phyloP scores from a whole-genome alignment of 2,113 vertebrate genomes.

The Anthoscopus minutus region DNA sequence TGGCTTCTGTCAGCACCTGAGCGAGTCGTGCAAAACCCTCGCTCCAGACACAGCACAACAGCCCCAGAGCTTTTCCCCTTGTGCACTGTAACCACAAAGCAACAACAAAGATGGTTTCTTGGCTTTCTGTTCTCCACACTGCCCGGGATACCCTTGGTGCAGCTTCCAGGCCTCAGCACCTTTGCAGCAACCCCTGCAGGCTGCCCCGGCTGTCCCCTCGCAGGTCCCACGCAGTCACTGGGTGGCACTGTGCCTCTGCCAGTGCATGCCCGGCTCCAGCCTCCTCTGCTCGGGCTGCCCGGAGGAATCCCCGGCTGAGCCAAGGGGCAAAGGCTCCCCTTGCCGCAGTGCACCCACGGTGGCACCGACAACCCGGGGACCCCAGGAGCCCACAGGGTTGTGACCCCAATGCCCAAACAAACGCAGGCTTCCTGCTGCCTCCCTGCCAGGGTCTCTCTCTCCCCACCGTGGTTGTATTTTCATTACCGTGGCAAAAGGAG shows the following conservation, averaged over 20 bases:
- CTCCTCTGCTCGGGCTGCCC: neutral
- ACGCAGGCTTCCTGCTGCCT: neutral
- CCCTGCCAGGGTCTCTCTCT: neutral
- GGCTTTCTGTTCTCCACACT: neutral
- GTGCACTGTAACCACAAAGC: rapidly evolving
- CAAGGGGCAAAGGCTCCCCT: neutral
- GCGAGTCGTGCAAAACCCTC: rapidly evolving
- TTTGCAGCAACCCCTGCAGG: neutral
- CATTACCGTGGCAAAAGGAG: conserved; percentile 5
- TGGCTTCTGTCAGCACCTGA: neutral
- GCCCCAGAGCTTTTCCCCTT: neutral
- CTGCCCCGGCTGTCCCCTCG: neutral
- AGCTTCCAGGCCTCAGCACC: neutral
- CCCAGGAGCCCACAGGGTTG: neutral
- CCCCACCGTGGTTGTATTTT: neutral
- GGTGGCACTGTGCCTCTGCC: conserved; percentile 54
- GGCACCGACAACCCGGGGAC: neutral
- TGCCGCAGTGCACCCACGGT: neutral
- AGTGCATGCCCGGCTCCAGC: neutral
- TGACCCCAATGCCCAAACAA: neutral
- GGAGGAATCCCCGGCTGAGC: neutral
- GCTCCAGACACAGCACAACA: neutral
- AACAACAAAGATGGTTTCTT: rapidly evolving
- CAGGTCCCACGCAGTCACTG: conserved; percentile 29
- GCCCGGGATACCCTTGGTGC: neutral